Percentiles rank a stretch among this genome's conserved stretches.
phyloP scores from a whole-genome alignment of 2,888 invertebrate species.

The Macaria notata region DNA sequence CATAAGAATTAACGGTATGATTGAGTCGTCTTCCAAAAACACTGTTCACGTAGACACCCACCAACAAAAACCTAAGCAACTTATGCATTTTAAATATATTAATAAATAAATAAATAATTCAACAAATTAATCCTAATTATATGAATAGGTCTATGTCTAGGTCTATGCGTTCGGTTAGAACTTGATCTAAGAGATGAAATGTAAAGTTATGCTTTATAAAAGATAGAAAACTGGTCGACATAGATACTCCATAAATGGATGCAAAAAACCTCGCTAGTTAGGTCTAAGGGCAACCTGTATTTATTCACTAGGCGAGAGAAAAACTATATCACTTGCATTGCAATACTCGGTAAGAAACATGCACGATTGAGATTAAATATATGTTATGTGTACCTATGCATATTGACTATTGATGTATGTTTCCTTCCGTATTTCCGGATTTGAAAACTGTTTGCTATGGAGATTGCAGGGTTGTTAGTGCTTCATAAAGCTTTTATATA shows the following conservation, averaged over 20 bases:
- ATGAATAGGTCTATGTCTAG: not conserved
- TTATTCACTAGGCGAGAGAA: conserved; percentile 7
- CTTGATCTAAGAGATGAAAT: conserved; percentile 52
- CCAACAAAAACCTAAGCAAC: conserved; percentile 46
- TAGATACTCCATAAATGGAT: conserved; percentile 58
- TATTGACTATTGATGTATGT: no score
- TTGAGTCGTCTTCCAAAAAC: conserved; percentile 46
- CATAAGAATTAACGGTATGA: conserved; percentile 36
- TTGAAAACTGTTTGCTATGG: no score
- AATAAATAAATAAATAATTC: conserved; percentile 14
- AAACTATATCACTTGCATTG: conserved; percentile 1
- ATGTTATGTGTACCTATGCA: no score
- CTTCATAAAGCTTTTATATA: no score
- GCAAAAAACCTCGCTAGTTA: conserved; percentile 36
- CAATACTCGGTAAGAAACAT: no score
- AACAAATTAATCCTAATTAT: no score
- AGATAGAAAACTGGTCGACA: conserved; percentile 45
- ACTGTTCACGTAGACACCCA: conserved; percentile 42
- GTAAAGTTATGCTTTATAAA: conserved; percentile 62
- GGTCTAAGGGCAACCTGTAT: conserved; percentile 29
- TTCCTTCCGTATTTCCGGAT: no score
- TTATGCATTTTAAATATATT: conserved; percentile 34
- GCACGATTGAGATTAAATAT: no score
- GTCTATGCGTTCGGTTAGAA: conserved; percentile 26
- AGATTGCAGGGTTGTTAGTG: no score